A percentile compares a stretch with the other conserved stretches of the same genome.
These are phyloP conservation scores for Euschistus heros DNA, from an alignment of 1,140 invertebrate species.

Conservation along the genomic window DNA sequence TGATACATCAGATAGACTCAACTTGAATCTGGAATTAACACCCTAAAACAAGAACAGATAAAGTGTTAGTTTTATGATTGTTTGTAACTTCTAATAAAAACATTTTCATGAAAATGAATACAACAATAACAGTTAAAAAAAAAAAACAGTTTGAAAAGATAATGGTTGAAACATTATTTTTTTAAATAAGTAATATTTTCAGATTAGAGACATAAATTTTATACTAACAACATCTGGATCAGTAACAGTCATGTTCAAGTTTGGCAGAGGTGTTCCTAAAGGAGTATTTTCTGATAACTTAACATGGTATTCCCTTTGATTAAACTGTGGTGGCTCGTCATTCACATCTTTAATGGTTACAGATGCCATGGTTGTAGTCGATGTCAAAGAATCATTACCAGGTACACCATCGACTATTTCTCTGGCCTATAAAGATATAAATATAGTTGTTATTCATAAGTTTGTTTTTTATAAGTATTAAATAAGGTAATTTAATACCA, in stretches of 20 bases:
- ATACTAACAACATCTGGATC: constrained; percentile 71
- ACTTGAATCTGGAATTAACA: constrained; percentile 64
- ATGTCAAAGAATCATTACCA: constrained; percentile 52
- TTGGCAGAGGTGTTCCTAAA: constrained; percentile 65
- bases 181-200: not conserved
- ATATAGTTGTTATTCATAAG: not conserved
- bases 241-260: constrained; percentile 72
- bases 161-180: not conserved
- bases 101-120: too few relatives aligned
- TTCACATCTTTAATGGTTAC: constrained; percentile 87
- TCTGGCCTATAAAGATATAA: constrained; percentile 44
- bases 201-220: not conserved
- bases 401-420: constrained; percentile 62
- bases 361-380: constrained; percentile 56
- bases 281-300: constrained; percentile 72
- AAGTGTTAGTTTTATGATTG: too few relatives aligned
- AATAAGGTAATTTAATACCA: constrained; percentile 29
- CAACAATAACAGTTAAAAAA: too few relatives aligned
- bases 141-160: not conserved
- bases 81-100: too few relatives aligned
- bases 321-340: constrained; percentile 80
- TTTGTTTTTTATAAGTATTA: not conserved
- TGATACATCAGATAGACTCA: constrained; percentile 65
- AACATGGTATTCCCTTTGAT: constrained; percentile 66
- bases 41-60: constrained; percentile 46